A percentile compares a stretch with the other conserved stretches of the same genome.
These are phyloP conservation scores for Pseudorectes ferrugineus DNA, from an alignment of 2,113 vertebrate genomes.

Conservation along the genomic window DNA sequence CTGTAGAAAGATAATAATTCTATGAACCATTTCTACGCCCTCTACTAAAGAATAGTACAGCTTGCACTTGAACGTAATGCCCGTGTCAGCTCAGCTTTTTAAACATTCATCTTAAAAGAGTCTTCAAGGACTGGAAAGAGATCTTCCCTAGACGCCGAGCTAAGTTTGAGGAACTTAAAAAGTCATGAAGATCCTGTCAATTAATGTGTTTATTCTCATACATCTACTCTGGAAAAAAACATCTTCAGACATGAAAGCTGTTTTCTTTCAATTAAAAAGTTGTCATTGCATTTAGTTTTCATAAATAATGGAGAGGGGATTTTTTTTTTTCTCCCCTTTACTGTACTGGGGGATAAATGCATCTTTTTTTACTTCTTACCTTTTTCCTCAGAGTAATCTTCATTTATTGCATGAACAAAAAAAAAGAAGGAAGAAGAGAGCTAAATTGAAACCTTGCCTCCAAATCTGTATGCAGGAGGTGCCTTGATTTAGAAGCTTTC, in stretches of 20 bases:
- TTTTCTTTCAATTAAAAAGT: conserved; percentile 70
- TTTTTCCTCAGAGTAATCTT: background rate
- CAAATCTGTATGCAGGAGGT: conserved; percentile 45
- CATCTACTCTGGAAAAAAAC: conserved; percentile 35
- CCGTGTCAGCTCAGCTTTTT: conserved; percentile 58
- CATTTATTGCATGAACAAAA: background rate
- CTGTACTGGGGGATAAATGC: background rate
- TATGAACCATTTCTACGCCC: conserved; percentile 41
- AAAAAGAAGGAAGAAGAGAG: background rate
- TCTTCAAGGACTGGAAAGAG: conserved; percentile 69
- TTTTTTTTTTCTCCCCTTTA: background rate
- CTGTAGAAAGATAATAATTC: conserved; percentile 60
- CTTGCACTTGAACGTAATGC: conserved; percentile 42
- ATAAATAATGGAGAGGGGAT: conserved; percentile 51
- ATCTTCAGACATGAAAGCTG: conserved; percentile 61
- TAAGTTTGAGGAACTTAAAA: conserved; percentile 70
- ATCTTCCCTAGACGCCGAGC: conserved; percentile 57
- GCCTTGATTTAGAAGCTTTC: conserved; percentile 41
- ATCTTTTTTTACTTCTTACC: background rate
- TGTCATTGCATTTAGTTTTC: conserved; percentile 55
- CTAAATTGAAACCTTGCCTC: conserved; percentile 42
- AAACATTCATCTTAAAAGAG: conserved; percentile 59
- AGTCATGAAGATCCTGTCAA: conserved; percentile 73
- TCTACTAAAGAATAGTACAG: conserved; percentile 48
- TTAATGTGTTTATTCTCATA: conserved; percentile 70